Base-by-base conservation (phyloP, 2,888 invertebrate species). In the Melanostoma mellinum region DNA sequence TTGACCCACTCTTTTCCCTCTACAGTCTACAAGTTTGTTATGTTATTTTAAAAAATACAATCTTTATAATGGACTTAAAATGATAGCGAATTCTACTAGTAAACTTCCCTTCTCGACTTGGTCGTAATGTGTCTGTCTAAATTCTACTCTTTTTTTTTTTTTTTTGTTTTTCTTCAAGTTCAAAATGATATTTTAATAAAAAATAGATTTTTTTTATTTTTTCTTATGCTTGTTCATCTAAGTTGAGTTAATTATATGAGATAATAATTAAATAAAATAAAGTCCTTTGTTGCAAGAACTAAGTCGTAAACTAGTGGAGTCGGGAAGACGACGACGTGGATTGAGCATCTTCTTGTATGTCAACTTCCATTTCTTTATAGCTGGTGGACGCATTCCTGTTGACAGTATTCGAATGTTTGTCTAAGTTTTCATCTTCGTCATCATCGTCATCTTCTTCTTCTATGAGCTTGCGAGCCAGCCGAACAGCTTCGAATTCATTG, bases 401-500 rank as follows among this genome's bases (percentile, higher is more conserved):
- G 55, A 44, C 33, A 72, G 67, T 80, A 46, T 60, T 75, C 53
- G 72, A 58, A 44, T 85, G 76, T 65, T 71, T 75, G 46, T 82
- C 76, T 60, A 55, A 63, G 2, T 85, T 82, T 42, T 61, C 68
- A 5, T 86, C 69, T 0, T 94, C 94, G 0, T 94, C 94, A 1
- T 96, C 96, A 0, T 97, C 97, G 1, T 97, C 97, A 36, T 96
- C 96, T 75, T 98, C 98, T 89, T 98, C 96, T 86, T 97, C 95
- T 92, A 98, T 94, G 86, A 98, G 92, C 91, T 98, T 96, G 87
- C 97, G 94, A 33, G 98, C 98, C 88, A 98, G 91, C 91, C 97
- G 96, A 5, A 99, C 95, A 0, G 98, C 98, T 91, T 98, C 96
- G 91, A 97, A 99, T 92, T 99, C 99, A 91, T 99, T 98, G 92